A percentile compares a stretch with the other conserved stretches of the same genome.
These are phyloP conservation scores for Volucella inanis DNA, from an alignment of 2,888 invertebrate species.

Conservation along the genomic window DNA sequence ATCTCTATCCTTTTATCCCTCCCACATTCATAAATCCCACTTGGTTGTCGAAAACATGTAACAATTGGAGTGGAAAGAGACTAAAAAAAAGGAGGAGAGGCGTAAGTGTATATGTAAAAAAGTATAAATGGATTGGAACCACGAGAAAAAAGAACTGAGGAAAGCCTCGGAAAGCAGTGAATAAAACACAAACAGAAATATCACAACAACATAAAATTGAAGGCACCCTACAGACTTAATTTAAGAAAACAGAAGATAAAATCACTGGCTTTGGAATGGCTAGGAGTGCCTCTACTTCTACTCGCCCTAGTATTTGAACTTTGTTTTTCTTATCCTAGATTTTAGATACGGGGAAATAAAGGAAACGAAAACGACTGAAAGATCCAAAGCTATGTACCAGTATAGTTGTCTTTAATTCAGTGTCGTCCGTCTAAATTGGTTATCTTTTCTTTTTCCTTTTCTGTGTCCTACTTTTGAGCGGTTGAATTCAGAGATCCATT, in stretches of 20 bases:
- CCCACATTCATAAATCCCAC: neutral
- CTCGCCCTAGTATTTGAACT: neutral
- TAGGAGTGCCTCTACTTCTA: neutral
- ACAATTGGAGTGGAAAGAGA: neutral
- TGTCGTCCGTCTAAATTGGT: slow-evolving; percentile 17
- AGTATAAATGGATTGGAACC: slow-evolving; percentile 20
- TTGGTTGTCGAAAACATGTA: slow-evolving; percentile 10
- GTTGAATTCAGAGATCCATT: slow-evolving; percentile 15
- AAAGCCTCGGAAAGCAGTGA: neutral
- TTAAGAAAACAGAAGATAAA: slow-evolving; percentile 30
- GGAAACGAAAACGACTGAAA: neutral
- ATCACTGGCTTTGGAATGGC: slow-evolving; percentile 13
- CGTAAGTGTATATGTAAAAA: neutral
- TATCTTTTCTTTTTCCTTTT: slow-evolving; percentile 26
- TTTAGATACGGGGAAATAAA: slow-evolving; percentile 2
- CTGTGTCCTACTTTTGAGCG: slow-evolving; percentile 24
- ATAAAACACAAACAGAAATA: neutral
- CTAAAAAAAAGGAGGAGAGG: neutral
- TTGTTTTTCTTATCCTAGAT: neutral
- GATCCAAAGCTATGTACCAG: neutral
- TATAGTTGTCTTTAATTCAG: slow-evolving; percentile 26
- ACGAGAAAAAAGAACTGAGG: neutral
- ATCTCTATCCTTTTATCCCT: neutral
- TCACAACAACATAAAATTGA: slow-evolving; percentile 43
- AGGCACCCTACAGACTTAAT: slow-evolving; percentile 43